These are phyloP conservation scores for Melierax canorus DNA, from an alignment of 2,113 vertebrate species.

Conservation along the genomic window DNA sequence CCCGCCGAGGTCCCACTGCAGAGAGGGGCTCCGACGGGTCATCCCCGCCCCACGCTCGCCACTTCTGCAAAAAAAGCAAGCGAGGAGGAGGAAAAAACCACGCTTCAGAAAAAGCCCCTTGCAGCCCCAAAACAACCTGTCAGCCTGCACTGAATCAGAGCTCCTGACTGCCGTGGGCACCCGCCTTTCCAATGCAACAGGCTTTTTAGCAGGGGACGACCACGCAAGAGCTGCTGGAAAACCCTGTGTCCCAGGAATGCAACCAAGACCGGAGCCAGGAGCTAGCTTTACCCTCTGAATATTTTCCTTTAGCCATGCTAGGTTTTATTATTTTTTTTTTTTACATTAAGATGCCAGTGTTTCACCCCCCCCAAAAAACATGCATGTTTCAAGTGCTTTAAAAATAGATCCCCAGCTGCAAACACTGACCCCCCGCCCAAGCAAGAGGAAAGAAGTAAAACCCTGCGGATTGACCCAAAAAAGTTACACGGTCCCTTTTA, in stretches of 20 bases:
- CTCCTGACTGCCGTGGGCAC: background rate
- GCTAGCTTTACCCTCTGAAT: background rate
- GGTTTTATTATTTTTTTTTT: background rate
- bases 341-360: background rate
- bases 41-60: background rate
- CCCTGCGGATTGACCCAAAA: background rate
- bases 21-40: background rate
- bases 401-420: background rate
- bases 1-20: background rate
- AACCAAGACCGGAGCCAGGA: background rate
- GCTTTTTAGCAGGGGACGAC: background rate
- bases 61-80: slow-evolving; percentile 21
- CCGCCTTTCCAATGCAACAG: background rate
- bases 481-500: background rate
- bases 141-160: slow-evolving; percentile 31
- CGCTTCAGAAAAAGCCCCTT: slow-evolving; percentile 34
- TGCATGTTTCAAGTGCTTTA: background rate
- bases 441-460: background rate
- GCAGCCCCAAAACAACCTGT: background rate
- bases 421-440: background rate
- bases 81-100: background rate
- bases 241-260: background rate
- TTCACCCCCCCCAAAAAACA: background rate
- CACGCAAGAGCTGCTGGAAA: background rate
- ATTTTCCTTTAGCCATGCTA: background rate